These are phyloP conservation scores for Sebastiscus albofasciatus DNA, from an alignment of 2,797 vertebrate genomes.

Conservation along the genomic window DNA sequence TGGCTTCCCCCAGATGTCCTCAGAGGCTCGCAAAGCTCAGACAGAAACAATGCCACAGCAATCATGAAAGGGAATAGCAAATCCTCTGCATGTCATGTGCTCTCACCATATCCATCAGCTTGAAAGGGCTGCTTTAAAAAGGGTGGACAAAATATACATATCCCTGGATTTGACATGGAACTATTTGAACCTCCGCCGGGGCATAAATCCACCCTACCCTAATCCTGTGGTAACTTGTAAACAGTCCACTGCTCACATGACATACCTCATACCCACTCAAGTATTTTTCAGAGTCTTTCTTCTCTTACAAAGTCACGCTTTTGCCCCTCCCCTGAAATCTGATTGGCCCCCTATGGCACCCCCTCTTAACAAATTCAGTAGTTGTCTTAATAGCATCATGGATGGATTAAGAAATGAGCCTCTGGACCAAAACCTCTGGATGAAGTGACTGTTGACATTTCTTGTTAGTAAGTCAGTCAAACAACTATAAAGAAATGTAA, in stretches of 20 bases:
- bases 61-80: slow-evolving; percentile 72
- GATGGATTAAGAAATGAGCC: neutral
- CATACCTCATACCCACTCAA: slow-evolving; percentile 42
- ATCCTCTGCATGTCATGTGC: slow-evolving; percentile 67
- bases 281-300: slow-evolving; percentile 27
- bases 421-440: neutral
- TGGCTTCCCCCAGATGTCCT: slow-evolving; percentile 64
- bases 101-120: slow-evolving; percentile 61
- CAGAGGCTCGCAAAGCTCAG: slow-evolving; percentile 60
- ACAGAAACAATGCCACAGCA: slow-evolving; percentile 69
- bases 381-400: neutral
- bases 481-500: neutral
- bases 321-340: neutral
- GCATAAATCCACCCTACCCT: slow-evolving; percentile 62
- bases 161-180: slow-evolving; percentile 69
- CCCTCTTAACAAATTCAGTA: neutral
- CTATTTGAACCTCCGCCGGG: slow-evolving; percentile 56
- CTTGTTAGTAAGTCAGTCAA: neutral
- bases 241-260: slow-evolving; percentile 68
- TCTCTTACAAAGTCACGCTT: slow-evolving; percentile 28
- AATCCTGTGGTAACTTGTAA: slow-evolving; percentile 72
- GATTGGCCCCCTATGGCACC: neutral
- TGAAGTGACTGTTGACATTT: neutral
- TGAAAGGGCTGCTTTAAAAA: slow-evolving; percentile 58
- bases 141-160: slow-evolving; percentile 58